phyloP scores from a whole-genome alignment of 92 coral and sea anemone genomes.

The Zoanthus solanderi region DNA sequence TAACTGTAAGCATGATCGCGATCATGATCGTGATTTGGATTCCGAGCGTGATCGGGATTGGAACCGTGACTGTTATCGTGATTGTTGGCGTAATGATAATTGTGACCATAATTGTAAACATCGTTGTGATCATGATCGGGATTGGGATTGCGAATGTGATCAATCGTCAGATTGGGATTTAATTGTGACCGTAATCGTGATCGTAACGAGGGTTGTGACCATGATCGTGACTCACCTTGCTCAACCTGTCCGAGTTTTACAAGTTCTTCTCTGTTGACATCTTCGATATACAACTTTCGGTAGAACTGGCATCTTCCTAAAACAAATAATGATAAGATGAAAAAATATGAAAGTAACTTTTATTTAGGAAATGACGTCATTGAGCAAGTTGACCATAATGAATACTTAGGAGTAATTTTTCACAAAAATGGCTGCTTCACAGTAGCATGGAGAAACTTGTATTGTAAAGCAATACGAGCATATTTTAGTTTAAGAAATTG shows the following conservation, averaged over 20 bases:
- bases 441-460: no score
- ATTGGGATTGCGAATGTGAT: neutral
- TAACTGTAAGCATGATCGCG: neutral
- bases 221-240: slow-evolving; percentile 67
- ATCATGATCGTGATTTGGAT: neutral
- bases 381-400: no score
- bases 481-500: no score
- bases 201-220: neutral
- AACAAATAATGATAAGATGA: neutral
- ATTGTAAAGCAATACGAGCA: no score
- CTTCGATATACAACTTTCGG: slow-evolving; percentile 79
- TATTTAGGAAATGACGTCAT: no score
- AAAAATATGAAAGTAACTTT: neutral
- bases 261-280: slow-evolving; percentile 80
- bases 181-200: neutral
- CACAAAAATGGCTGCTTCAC: no score
- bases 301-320: slow-evolving; percentile 95
- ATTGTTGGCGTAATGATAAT: neutral
- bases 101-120: neutral
- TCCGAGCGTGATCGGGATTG: neutral
- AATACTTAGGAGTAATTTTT: no score
- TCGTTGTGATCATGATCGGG: neutral
- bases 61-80: neutral
- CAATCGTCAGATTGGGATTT: neutral
- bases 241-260: slow-evolving; percentile 93